A percentile compares a stretch with the other conserved stretches of the same genome.
phyloP scores from a whole-genome alignment of 2,113 vertebrate genomes.

The Microtus pennsylvanicus region DNA sequence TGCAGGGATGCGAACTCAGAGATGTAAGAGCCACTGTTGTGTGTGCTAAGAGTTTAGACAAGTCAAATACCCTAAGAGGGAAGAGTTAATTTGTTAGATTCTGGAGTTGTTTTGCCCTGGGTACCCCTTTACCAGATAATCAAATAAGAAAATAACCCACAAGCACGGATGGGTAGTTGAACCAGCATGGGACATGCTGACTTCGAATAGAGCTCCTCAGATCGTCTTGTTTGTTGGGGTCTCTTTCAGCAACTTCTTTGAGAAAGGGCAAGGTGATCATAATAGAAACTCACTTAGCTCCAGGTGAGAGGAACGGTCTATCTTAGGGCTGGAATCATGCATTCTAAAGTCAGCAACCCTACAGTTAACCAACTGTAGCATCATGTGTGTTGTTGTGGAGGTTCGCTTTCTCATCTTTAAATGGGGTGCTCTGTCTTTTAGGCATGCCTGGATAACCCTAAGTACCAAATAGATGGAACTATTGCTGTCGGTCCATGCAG shows the following conservation, averaged over 20 bases:
- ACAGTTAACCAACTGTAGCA: not conserved
- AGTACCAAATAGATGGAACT: not conserved
- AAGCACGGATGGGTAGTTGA: not conserved
- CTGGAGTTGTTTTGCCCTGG: not conserved
- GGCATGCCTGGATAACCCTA: not conserved
- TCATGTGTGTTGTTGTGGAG: not conserved
- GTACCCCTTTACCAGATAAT: not conserved
- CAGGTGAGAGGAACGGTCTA: not conserved
- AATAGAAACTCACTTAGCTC: not conserved
- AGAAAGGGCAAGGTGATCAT: not conserved
- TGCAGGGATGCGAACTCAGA: not conserved
- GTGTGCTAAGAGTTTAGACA: not conserved
- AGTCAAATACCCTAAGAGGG: not conserved
- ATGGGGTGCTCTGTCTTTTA: not conserved
- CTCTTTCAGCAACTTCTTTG: not conserved
- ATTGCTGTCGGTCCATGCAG: accelerated
- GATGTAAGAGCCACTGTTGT: not conserved
- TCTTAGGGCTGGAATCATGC: not conserved
- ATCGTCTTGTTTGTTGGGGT: not conserved
- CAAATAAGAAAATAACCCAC: not conserved
- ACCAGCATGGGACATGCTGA: not conserved
- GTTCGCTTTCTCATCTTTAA: not conserved
- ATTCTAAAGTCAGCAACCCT: not conserved
- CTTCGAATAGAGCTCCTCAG: not conserved
- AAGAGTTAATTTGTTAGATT: not conserved